Base-by-base conservation (phyloP, 2,797 vertebrate genomes). In the Gymnodraco acuticeps region DNA sequence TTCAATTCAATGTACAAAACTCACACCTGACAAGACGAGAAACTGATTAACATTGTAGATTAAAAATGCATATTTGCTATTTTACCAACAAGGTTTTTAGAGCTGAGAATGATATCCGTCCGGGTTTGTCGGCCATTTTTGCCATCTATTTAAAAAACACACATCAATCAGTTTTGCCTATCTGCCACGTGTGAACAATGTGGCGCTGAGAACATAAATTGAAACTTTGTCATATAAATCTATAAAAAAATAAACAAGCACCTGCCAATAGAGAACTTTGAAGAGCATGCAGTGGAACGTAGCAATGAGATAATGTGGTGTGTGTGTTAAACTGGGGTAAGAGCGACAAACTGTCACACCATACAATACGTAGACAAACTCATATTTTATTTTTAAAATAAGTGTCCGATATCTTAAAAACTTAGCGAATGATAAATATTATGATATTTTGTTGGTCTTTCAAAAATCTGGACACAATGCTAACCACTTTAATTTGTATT, bases 241-340 rank as follows among this genome's bases (percentile, higher is more conserved):
- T 27, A 15, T 60, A 2, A 65, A 62, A 72, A 72, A 6, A 52
- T 62, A 43, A 54, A 31, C 14, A 33, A 75, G 53, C 61, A 77
- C 56, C 60, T 55, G 3, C 3, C 23, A 52, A 48, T 60, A 46
- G 75, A 83, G 73, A 86, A 78, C 79, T 50, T 76, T 10, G n/a
- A 42, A 70, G 20, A 19, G 4, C 10, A 20, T 58, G 48, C 47
- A 47, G 51, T 47, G 58, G 42, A 62, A 70, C 64, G 54, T 12
- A 19, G 41, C 52, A 56, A 20, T 60, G 17, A 80, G 68, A 86
- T 87, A 82, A 83, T 84, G 83, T 33, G 48, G 33, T 38, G 33
- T 9, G 33, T 38, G 0, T 15, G 52, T 38, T 51, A 12, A 17
- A 72, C 27, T 12, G 31, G 0, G 27, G 27, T 27, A 27, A 27